Evolutionary conservation across 2,888 invertebrate genomes (phyloP).

Genomic region (Brachylomia viminalis): DNA sequence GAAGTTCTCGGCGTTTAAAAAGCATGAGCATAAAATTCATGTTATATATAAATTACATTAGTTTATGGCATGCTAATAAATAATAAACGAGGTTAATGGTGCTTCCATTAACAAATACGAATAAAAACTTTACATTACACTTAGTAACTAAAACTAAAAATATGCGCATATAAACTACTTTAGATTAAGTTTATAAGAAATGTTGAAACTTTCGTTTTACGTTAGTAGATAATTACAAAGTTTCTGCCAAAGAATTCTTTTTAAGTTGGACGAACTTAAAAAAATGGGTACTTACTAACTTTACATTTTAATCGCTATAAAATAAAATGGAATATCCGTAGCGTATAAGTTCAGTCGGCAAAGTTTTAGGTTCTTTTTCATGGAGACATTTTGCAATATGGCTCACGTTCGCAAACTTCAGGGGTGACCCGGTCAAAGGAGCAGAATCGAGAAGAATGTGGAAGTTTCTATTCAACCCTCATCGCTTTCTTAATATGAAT

Average conservation of each 20-base stretch:
- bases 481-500: conserved; percentile 74
- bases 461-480: conserved; percentile 76
- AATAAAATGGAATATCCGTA: conserved; percentile 71
- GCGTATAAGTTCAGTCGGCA: conserved; percentile 74
- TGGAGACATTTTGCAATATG: conserved; percentile 81
- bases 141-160: conserved; percentile 55
- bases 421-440: conserved; percentile 84
- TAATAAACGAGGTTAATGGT: conserved; percentile 59
- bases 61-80: conserved; percentile 49
- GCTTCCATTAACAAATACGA: conserved; percentile 48
- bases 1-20: conserved; percentile 3
- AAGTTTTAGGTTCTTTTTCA: conserved; percentile 81
- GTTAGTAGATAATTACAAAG: conserved; percentile 64
- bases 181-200: conserved; percentile 59
- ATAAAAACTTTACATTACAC: conserved; percentile 47
- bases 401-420: conserved; percentile 77
- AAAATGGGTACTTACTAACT: conserved; percentile 47
- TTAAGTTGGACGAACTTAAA: conserved; percentile 55
- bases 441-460: conserved; percentile 74
- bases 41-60: conserved; percentile 45
- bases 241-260: conserved; percentile 62
- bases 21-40: background rate
- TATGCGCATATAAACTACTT: conserved; percentile 66
- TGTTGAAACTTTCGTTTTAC: conserved; percentile 59
- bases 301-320: conserved; percentile 70